phyloP scores from a whole-genome alignment of 2,888 invertebrate species.

The Criorhina ranunculi region DNA sequence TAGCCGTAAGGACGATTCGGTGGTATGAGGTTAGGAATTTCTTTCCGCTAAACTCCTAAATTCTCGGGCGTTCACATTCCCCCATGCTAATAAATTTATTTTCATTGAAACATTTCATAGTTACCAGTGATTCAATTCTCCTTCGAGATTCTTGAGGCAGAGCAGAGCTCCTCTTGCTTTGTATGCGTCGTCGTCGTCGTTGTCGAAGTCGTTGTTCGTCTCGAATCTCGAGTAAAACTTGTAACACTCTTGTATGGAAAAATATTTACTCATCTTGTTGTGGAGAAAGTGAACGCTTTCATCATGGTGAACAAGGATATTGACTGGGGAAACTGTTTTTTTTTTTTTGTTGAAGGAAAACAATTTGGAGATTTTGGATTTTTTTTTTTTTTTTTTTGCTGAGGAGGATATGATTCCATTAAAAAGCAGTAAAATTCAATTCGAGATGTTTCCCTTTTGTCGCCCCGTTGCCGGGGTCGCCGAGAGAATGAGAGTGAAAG shows the following conservation, averaged over 20 bases:
- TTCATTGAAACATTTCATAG: slow-evolving; percentile 44
- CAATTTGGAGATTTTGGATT: slow-evolving; percentile 39
- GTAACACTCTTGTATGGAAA: slow-evolving; percentile 31
- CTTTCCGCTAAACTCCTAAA: slow-evolving; percentile 29
- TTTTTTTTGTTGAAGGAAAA: slow-evolving; percentile 16
- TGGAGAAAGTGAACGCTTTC: slow-evolving; percentile 34
- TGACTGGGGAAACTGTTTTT: slow-evolving; percentile 19
- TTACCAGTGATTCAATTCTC: slow-evolving; percentile 37
- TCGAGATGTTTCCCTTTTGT: slow-evolving; percentile 30
- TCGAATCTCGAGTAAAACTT: not conserved
- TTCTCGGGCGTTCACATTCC: slow-evolving; percentile 27
- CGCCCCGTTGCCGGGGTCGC: slow-evolving; percentile 10
- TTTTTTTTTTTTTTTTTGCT: slow-evolving; percentile 21
- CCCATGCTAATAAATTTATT: slow-evolving; percentile 53
- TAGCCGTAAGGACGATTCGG: not conserved
- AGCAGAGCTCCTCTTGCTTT: not conserved
- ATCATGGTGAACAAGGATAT: slow-evolving; percentile 41
- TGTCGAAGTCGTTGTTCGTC: too few species aligned
- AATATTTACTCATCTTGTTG: slow-evolving; percentile 59
- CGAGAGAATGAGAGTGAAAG: not conserved
- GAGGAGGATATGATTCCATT: slow-evolving; percentile 60
- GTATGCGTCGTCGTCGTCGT: not conserved
- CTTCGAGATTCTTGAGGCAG: not conserved
- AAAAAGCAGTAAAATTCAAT: slow-evolving; percentile 66
- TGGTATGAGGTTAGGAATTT: slow-evolving; percentile 1